Base-by-base conservation (phyloP, 2,113 vertebrate genomes). In the Odobenus rosmarus region DNA sequence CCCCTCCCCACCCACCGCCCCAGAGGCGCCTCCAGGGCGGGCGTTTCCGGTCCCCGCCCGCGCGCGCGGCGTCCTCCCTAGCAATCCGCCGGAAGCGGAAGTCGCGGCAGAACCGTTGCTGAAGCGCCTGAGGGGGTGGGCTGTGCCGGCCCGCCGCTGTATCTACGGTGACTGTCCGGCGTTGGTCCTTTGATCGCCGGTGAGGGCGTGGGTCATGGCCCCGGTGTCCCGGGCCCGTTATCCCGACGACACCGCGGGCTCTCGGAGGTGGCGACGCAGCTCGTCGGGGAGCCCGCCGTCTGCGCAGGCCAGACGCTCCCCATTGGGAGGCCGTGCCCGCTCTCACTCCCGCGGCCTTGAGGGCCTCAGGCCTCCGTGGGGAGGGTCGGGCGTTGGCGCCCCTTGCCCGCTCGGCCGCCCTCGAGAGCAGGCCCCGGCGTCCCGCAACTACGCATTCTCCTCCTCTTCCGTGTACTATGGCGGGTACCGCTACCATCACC, bases 201-300 rank as follows among this genome's bases (percentile, higher is more conserved):
- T 5, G 14, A 3, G 12, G 16, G 28, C 7, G 31, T 0, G 6
- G 74, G 2, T 26, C 8, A 98, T 98, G 98, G 95, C 96, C 1
- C 98, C 96, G 0, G 96, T 94, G 0, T 97, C 95, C 26, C 59
- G 98, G 51, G 97, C 98, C 90, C 39, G 98, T 87, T 98, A 83
- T 23, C 46, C 98, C 36, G 72, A 98, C 95, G 92, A 98, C n/a
- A 83, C 97, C 10, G 53, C 59, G 26, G 86, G 49, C 91, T 42
- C 61, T 93, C 8, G n/a, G 79, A 72, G 76, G 39, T 59, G 3
- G 14, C 39, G 21, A 5, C 69, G 85, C 46, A 74, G 46, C 92
- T 86, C 92, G 0, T 98, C 98, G 0, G 46, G 76, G 31, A 97
- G 97, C 46, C 97, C 93, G 14, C 89, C 97, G 0, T 72, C 76